These are phyloP conservation scores for Ectropis grisescens DNA, from an alignment of 1,140 invertebrate genomes.

Conservation along the genomic window DNA sequence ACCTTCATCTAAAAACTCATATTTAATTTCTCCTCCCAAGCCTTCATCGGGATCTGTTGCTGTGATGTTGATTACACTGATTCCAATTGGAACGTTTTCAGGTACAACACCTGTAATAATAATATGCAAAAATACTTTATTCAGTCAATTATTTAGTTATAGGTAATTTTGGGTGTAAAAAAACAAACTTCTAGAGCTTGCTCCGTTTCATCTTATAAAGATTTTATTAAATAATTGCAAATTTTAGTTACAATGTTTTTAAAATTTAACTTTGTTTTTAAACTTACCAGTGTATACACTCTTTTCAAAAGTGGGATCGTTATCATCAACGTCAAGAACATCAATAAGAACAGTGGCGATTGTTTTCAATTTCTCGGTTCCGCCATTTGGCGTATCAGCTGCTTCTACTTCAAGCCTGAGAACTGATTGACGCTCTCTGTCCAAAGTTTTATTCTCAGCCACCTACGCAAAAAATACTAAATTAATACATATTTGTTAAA, in stretches of 20 bases:
- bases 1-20: constrained; percentile 80
- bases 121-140: not conserved
- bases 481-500: no score
- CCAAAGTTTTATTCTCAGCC: constrained; percentile 77
- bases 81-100: constrained; percentile 79
- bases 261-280: no score
- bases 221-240: no score
- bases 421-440: constrained; percentile 80
- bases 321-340: constrained; percentile 88
- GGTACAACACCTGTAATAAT: constrained; percentile 72
- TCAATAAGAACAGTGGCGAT: constrained; percentile 77
- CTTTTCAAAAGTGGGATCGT: constrained; percentile 73
- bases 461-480: constrained; percentile 68
- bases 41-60: constrained; percentile 85
- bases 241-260: no score
- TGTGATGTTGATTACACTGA: constrained; percentile 79
- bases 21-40: constrained; percentile 75
- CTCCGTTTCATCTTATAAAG: no score
- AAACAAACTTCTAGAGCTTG: no score
- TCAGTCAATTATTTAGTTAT: not conserved
- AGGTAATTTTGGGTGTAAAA: no score
- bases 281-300: constrained; percentile 51
- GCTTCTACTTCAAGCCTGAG: constrained; percentile 80
- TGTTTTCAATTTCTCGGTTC: constrained; percentile 73
- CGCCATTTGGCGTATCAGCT: constrained; percentile 78